A percentile compares a stretch with the other conserved stretches of the same genome.
phyloP scores from a whole-genome alignment of 2,113 vertebrate genomes.

The Cyanoderma ruficeps region DNA sequence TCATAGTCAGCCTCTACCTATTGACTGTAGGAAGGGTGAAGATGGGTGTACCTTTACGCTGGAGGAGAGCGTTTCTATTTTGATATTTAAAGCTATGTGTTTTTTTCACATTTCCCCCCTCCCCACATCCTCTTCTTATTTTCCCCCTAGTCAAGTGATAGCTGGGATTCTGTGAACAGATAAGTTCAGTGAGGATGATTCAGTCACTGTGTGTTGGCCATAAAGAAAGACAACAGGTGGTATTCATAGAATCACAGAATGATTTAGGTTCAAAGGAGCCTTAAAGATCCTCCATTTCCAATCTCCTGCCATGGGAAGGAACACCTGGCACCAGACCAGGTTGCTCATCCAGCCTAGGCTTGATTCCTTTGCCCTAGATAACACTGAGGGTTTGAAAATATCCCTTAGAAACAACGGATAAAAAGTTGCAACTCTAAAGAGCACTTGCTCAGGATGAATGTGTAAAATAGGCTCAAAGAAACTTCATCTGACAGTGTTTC shows the following conservation, averaged over 20 bases:
- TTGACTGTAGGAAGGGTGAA: background rate
- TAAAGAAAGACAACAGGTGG: background rate
- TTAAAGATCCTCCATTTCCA: background rate
- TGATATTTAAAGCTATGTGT: accelerated
- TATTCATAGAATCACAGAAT: background rate
- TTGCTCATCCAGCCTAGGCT: background rate
- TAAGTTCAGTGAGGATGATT: background rate
- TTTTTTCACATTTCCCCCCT: background rate
- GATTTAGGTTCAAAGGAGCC: background rate
- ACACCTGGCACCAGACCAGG: background rate
- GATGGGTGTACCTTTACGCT: background rate
- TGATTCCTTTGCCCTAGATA: background rate
- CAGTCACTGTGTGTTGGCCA: background rate
- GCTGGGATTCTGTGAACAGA: background rate
- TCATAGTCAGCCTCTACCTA: background rate
- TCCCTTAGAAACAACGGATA: accelerated
- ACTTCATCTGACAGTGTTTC: background rate
- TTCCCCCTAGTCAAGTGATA: background rate
- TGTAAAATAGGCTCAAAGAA: background rate
- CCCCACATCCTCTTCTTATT: accelerated
- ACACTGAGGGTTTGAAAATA: background rate
- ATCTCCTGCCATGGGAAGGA: background rate
- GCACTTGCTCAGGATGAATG: background rate
- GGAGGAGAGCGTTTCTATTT: background rate
- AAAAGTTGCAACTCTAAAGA: background rate